phyloP scores from a whole-genome alignment of 2,888 invertebrate genomes.

The Lagria hirta region DNA sequence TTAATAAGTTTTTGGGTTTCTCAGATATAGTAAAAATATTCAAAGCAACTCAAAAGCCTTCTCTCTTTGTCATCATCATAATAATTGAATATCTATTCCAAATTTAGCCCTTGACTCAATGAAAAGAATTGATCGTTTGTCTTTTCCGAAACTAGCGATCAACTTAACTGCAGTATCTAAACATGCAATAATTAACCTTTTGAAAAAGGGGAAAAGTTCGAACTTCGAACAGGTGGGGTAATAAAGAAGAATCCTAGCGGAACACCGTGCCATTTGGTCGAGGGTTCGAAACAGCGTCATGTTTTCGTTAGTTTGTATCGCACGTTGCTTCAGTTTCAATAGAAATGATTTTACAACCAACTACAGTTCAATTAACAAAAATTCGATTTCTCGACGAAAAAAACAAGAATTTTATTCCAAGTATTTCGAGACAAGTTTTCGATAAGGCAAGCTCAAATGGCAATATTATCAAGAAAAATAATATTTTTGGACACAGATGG shows the following conservation, averaged over 20 bases:
- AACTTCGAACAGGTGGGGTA: slow-evolving; percentile 20
- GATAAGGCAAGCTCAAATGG: slow-evolving; percentile 41
- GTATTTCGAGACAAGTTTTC: slow-evolving; percentile 43
- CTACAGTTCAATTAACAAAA: slow-evolving; percentile 48
- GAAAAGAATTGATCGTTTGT: too few relatives aligned
- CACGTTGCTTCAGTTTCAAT: slow-evolving; percentile 68
- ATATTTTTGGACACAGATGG: slow-evolving; percentile 51
- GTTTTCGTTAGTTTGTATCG: slow-evolving; percentile 8
- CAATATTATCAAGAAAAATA: slow-evolving; percentile 47
- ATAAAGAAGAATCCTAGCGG: too few relatives aligned
- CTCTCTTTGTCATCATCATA: too few relatives aligned
- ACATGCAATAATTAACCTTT: slow-evolving; percentile 22
- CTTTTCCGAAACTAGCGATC: too few relatives aligned
- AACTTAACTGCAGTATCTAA: too few relatives aligned
- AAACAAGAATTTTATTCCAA: slow-evolving; percentile 38
- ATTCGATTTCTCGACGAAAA: slow-evolving; percentile 46
- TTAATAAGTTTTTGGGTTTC: too few relatives aligned
- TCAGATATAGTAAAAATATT: too few relatives aligned
- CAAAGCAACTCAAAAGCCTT: too few relatives aligned
- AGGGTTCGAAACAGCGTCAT: slow-evolving; percentile 12
- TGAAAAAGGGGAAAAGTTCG: slow-evolving; percentile 19
- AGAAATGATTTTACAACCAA: slow-evolving; percentile 38
- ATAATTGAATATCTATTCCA: too few relatives aligned
- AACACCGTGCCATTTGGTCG: slow-evolving; percentile 21
- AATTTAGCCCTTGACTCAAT: too few relatives aligned